phyloP scores from a whole-genome alignment of 2,888 invertebrate species.

The Slavum lentiscoides region DNA sequence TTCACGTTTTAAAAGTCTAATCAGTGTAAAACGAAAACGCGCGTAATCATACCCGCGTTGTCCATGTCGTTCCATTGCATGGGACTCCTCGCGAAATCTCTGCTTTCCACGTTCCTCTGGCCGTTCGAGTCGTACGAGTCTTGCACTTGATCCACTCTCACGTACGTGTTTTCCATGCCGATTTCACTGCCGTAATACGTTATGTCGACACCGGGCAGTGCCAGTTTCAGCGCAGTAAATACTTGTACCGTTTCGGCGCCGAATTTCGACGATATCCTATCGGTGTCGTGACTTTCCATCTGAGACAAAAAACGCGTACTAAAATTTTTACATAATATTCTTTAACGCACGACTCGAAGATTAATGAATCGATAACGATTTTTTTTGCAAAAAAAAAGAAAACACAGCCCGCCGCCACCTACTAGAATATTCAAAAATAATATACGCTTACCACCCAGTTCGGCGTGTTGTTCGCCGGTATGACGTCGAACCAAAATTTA shows the following conservation, averaged over 20 bases:
- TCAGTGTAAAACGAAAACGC: too few relatives aligned
- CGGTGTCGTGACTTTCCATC: constrained; percentile 58
- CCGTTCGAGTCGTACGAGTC: constrained; percentile 9
- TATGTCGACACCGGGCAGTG: constrained; percentile 63
- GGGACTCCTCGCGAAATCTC: constrained; percentile 37
- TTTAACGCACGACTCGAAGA: too few relatives aligned
- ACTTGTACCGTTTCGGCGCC: constrained; percentile 60
- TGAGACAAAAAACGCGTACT: constrained; percentile 9
- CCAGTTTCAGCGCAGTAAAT: constrained; percentile 62
- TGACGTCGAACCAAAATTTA: constrained; percentile 65
- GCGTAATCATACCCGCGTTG: constrained; percentile 28
- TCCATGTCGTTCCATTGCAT: constrained; percentile 47
- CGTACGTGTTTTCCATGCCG: constrained; percentile 60
- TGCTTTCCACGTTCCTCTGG: constrained; percentile 64
- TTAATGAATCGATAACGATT: too few relatives aligned
- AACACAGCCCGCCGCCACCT: too few relatives aligned
- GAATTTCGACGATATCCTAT: constrained; percentile 58
- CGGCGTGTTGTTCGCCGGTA: constrained; percentile 66
- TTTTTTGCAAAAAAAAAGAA: too few relatives aligned
- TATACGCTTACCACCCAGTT: constrained; percentile 67
- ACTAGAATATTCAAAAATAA: too few relatives aligned
- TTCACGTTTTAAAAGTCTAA: too few relatives aligned
- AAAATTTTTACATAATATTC: too few relatives aligned
- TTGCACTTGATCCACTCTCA: constrained; percentile 19
- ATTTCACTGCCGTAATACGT: constrained; percentile 66